A percentile compares a stretch with the other conserved stretches of the same genome.
Conservation (phyloP, 92 coral and sea anemone genomes). For the Parazoanthus darwini region DNA sequence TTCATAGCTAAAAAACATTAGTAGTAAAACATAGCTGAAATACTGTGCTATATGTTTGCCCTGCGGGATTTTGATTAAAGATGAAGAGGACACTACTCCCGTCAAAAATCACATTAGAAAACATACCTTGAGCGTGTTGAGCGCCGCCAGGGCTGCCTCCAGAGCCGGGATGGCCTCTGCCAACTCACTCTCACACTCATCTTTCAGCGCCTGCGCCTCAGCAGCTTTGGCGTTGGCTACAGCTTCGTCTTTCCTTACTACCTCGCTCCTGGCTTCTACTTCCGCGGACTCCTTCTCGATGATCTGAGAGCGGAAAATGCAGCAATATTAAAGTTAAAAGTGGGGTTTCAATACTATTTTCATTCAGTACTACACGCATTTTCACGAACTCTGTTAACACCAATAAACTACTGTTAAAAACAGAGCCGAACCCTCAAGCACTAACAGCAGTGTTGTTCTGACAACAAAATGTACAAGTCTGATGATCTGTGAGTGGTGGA, state of each 20-base stretch:
- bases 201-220: slow-evolving; percentile 94
- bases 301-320: slow-evolving; percentile 52
- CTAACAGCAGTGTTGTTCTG: no score
- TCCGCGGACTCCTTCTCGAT: slow-evolving; percentile 96
- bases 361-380: no score
- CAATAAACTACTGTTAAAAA: no score
- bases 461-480: no score
- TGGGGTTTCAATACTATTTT: no score
- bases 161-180: slow-evolving; percentile 98
- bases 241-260: slow-evolving; percentile 97
- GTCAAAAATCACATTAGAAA: neutral
- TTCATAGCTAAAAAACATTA: no score
- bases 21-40: no score
- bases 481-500: no score
- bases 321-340: neutral
- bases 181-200: slow-evolving; percentile 95
- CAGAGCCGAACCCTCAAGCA: no score
- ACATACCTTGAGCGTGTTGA: slow-evolving; percentile 96
- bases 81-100: neutral
- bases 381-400: no score
- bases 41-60: no score
- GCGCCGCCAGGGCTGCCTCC: slow-evolving; percentile 99
- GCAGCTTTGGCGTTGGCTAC: slow-evolving; percentile 96
- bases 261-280: slow-evolving; percentile 95
- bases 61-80: no score